Conservation (phyloP, 2,888 invertebrate species). For the Tromatobia lineatoria region DNA sequence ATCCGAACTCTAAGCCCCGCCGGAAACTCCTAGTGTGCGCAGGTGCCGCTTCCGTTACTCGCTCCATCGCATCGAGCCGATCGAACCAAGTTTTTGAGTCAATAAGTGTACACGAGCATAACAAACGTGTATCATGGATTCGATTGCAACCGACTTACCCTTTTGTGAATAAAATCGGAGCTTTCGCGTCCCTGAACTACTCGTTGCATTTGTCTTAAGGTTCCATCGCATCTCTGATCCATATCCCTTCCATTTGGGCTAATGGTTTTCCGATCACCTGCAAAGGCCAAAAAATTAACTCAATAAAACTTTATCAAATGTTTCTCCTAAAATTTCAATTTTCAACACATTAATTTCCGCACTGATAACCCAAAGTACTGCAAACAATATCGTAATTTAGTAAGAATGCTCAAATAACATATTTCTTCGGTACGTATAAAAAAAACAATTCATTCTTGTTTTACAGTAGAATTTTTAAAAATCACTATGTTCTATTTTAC, state of each 20-base stretch:
- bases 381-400: neutral
- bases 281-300: constrained; percentile 35
- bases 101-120: constrained; percentile 10
- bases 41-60: constrained; percentile 8
- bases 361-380: neutral
- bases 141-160: constrained; percentile 76
- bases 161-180: constrained; percentile 79
- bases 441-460: neutral
- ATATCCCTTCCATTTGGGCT: constrained; percentile 78
- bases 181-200: constrained; percentile 72
- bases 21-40: neutral
- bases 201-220: constrained; percentile 72
- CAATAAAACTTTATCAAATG: neutral
- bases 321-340: neutral
- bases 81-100: constrained; percentile 32
- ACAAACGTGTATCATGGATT: neutral
- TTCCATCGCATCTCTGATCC: constrained; percentile 71
- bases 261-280: constrained; percentile 76
- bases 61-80: constrained; percentile 21
- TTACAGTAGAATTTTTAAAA: too few relatives aligned
- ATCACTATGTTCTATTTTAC: too few relatives aligned
- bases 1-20: constrained; percentile 16
- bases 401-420: neutral
- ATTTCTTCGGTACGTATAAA: neutral
- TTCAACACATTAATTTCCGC: too few relatives aligned